phyloP scores from a whole-genome alignment of 2,888 invertebrate genomes.

The Epirrita christyi region DNA sequence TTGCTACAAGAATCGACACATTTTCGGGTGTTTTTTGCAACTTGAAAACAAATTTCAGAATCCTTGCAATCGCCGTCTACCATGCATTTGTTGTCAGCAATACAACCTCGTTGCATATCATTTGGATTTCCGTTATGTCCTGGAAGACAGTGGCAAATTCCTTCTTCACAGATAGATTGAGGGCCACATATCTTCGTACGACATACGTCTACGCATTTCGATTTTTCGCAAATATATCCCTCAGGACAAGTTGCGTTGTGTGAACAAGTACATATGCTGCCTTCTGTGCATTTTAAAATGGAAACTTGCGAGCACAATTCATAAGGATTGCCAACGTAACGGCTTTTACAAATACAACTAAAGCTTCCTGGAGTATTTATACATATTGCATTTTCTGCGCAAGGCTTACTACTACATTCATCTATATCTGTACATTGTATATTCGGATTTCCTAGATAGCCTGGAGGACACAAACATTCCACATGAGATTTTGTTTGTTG shows the following conservation, averaged over 20 bases:
- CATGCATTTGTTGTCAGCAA: conserved; percentile 89
- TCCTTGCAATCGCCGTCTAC: conserved; percentile 93
- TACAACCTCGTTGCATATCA: conserved; percentile 89
- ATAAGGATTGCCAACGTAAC: conserved; percentile 94
- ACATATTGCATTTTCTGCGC: conserved; percentile 94
- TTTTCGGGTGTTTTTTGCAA: conserved; percentile 90
- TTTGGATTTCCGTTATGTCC: conserved; percentile 91
- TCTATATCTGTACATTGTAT: conserved; percentile 93
- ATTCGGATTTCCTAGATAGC: conserved; percentile 94
- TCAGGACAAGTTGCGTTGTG: conserved; percentile 89
- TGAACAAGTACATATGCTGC: conserved; percentile 88
- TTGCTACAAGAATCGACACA: conserved; percentile 95
- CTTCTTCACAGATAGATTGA: conserved; percentile 91
- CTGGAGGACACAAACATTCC: conserved; percentile 92
- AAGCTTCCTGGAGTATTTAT: conserved; percentile 95
- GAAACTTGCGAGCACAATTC: conserved; percentile 90
- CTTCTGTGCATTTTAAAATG: conserved; percentile 88
- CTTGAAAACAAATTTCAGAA: conserved; percentile 94
- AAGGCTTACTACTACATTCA: conserved; percentile 92
- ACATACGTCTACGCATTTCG: conserved; percentile 91
- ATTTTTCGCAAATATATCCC: conserved; percentile 90
- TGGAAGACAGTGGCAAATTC: conserved; percentile 91
- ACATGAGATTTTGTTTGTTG: conserved; percentile 89
- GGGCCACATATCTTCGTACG: conserved; percentile 91
- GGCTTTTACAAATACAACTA: conserved; percentile 94